A percentile compares a stretch with the other conserved stretches of the same genome.
Conservation (phyloP, 2,888 invertebrate species). For the Resseliella maxima region DNA sequence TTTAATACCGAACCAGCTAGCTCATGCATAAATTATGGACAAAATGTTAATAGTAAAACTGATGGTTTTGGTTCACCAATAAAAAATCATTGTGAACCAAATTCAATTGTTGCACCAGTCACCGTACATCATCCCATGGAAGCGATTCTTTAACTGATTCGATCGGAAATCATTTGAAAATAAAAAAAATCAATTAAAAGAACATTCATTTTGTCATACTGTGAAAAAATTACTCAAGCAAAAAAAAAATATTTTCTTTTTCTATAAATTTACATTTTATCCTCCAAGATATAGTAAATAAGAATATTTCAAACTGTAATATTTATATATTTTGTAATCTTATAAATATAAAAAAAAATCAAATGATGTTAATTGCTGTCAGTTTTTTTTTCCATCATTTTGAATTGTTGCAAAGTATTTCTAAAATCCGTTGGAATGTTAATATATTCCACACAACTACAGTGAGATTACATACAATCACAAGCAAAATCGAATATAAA, state of each 20-base stretch:
- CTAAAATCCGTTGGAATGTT: no score
- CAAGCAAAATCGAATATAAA: not conserved
- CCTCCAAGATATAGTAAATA: not conserved
- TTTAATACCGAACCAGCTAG: slow-evolving; percentile 68
- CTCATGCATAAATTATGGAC: slow-evolving; percentile 64
- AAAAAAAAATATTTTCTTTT: not conserved
- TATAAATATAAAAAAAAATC: not conserved
- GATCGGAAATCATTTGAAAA: not conserved
- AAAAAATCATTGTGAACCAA: not conserved
- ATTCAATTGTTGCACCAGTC: slow-evolving; percentile 56
- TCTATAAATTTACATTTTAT: not conserved
- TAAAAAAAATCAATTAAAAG: not conserved
- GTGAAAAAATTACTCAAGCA: no score
- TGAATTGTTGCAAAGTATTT: no score
- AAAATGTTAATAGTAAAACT: slow-evolving; percentile 61
- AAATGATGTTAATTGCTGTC: not conserved
- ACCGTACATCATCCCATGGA: slow-evolving; percentile 76
- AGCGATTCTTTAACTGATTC: slow-evolving; percentile 65
- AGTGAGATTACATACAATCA: not conserved
- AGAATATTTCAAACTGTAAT: not conserved
- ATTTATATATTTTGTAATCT: not conserved
- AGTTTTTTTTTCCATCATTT: no score
- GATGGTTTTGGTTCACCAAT: slow-evolving; percentile 41
- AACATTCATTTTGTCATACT: not conserved
- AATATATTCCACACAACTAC: not conserved